Evolutionary conservation across 2,113 vertebrate genomes (phyloP).

Genomic region (Pangasianodon gigas): DNA sequence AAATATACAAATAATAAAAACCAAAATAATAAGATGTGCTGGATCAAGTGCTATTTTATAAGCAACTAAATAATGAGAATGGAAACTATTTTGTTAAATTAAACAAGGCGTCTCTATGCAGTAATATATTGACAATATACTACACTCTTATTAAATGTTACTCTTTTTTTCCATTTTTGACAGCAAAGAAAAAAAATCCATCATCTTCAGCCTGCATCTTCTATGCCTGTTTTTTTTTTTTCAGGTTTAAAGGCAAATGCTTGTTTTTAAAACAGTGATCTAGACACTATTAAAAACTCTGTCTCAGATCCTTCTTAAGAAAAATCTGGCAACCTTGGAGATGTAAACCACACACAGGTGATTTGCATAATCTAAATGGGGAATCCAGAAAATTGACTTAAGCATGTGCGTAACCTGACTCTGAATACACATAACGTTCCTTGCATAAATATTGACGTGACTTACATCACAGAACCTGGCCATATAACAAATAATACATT

Average conservation of each 20-base stretch:
- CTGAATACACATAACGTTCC: neutral
- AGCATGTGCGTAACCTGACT: neutral
- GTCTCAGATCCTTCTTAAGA: neutral
- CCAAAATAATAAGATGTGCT: neutral
- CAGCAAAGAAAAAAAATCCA: neutral
- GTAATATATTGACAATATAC: neutral
- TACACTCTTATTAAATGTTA: neutral
- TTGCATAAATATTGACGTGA: neutral
- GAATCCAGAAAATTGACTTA: neutral
- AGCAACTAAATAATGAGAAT: neutral
- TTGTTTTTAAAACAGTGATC: neutral
- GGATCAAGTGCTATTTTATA: neutral
- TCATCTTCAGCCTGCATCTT: neutral
- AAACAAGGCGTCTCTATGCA: neutral
- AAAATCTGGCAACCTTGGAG: neutral
- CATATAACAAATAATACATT: neutral
- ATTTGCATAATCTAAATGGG: neutral
- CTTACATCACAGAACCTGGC: neutral
- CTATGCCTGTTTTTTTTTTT: neutral
- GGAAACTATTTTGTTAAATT: neutral
- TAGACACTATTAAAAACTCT: neutral
- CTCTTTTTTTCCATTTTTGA: neutral
- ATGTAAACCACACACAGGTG: neutral
- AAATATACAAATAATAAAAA: neutral
- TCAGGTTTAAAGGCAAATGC: neutral